Base-by-base conservation (phyloP, 2,797 vertebrate species). In the Remorina albescens region DNA sequence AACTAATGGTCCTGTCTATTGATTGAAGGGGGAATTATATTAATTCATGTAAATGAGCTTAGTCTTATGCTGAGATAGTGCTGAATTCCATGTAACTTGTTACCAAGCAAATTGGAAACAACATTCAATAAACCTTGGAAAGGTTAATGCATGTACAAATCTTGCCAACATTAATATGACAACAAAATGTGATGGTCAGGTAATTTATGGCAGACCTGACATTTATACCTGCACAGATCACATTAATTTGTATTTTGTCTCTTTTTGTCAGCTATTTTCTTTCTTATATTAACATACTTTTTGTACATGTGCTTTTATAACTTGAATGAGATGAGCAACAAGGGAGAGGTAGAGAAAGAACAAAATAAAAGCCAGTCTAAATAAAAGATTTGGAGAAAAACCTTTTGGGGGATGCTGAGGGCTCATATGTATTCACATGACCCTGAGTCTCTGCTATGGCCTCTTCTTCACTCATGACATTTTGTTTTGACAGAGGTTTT, bases 1-100 rank as follows among this genome's bases (percentile, higher is more conserved):
- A 80, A 89, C 83, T 55, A 86, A 89, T 74, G 74, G 73, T 50
- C 13, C 71, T 66, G 79, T 78, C 73, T 81, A 93, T 94, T 51
- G 88, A 93, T 92, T 86, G 91, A 81, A 88, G 55, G 67, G 34
- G 37, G 67, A 79, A 88, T 91, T 81, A 87, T 89, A 92, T 89
- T 86, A 91, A 93, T 90, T 76, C 80, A 83, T 82, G 84, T 76
- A 90, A 92, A 92, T 85, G 64, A 89, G 86, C 68, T 82, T 37
- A 68, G 71, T 55, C 64, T 75, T 56, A 82, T 66, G 60, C 25
- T n/a, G 39, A 76, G 56, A 87, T 64, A 47, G 55, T 10, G 63
- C 69, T n/a, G 77, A 60, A 80, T 86, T 86, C 54, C 1, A 42
- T 50, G 61, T 83, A 28, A 90, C 89, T 78, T 82, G 77, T 78